phyloP scores from a whole-genome alignment of 2,888 invertebrate genomes.

The Alcis repandata region DNA sequence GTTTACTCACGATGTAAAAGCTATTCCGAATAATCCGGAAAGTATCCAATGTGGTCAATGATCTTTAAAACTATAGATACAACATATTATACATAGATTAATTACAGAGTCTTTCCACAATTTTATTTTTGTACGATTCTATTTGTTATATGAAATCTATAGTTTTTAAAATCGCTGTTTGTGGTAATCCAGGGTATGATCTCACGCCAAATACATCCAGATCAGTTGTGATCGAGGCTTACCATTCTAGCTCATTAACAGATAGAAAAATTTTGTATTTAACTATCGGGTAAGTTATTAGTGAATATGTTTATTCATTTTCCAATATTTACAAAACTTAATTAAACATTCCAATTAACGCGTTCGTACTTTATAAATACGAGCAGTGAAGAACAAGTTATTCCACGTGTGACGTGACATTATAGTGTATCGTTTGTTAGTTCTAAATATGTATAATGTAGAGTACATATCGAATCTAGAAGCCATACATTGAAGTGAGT shows the following conservation, averaged over 20 bases:
- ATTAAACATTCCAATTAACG: constrained; percentile 16
- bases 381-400: neutral
- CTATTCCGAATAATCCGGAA: neutral
- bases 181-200: neutral
- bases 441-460: constrained; percentile 14
- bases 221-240: neutral
- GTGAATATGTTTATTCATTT: constrained; percentile 10
- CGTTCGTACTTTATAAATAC: neutral
- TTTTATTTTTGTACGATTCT: too few species aligned
- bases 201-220: neutral
- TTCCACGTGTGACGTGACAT: constrained; percentile 10
- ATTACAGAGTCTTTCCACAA: too few species aligned
- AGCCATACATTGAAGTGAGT: constrained; percentile 7
- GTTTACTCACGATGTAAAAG: too few species aligned
- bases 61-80: too few species aligned
- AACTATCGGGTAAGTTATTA: constrained; percentile 15
- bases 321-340: constrained; percentile 1
- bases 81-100: too few species aligned
- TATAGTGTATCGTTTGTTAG: constrained; percentile 6
- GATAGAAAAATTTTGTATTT: neutral
- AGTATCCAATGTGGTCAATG: neutral
- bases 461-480: constrained; percentile 21
- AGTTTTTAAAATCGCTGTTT: too few species aligned
- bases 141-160: too few species aligned
- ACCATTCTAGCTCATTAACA: neutral